A percentile compares a stretch with the other conserved stretches of the same genome.
Evolutionary conservation across 2,888 invertebrate species (phyloP).

Genomic region (Portevinia maculata): DNA sequence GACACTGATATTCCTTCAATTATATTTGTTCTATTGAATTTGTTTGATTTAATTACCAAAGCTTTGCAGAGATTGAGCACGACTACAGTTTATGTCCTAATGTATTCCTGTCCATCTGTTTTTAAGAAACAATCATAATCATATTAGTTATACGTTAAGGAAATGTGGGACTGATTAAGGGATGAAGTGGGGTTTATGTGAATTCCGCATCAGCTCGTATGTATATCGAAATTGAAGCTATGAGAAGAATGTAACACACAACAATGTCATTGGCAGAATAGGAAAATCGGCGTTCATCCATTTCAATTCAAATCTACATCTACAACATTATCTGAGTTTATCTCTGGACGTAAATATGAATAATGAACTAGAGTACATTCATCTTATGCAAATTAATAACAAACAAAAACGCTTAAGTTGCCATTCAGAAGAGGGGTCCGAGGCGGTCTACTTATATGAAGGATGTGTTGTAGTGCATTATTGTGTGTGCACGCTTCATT

Average conservation of each 20-base stretch:
- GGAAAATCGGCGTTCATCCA: conserved; percentile 20
- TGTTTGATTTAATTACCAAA: conserved; percentile 38
- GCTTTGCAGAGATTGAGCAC: conserved; percentile 16
- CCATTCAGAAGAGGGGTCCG: neutral
- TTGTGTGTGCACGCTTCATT: conserved; percentile 44
- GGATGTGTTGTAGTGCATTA: conserved; percentile 9
- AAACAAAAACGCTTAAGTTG: conserved; percentile 70
- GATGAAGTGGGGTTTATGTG: conserved; percentile 18
- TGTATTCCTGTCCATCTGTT: conserved; percentile 4
- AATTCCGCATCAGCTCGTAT: neutral
- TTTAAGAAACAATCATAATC: conserved; percentile 20
- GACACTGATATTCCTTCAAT: neutral
- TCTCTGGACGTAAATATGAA: conserved; percentile 54
- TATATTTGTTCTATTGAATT: conserved; percentile 26
- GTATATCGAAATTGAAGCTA: neutral
- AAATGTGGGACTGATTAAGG: conserved; percentile 65
- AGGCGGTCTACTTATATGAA: neutral
- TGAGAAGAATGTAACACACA: neutral
- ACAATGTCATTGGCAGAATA: conserved; percentile 25
- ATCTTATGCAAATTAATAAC: conserved; percentile 71
- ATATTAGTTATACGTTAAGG: conserved; percentile 51
- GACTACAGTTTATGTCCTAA: conserved; percentile 1
- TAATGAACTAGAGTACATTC: conserved; percentile 58
- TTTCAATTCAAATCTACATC: conserved; percentile 37
- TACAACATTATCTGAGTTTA: conserved; percentile 28